Conservation (phyloP, 2,888 invertebrate genomes). For the Prosapia bicincta region DNA sequence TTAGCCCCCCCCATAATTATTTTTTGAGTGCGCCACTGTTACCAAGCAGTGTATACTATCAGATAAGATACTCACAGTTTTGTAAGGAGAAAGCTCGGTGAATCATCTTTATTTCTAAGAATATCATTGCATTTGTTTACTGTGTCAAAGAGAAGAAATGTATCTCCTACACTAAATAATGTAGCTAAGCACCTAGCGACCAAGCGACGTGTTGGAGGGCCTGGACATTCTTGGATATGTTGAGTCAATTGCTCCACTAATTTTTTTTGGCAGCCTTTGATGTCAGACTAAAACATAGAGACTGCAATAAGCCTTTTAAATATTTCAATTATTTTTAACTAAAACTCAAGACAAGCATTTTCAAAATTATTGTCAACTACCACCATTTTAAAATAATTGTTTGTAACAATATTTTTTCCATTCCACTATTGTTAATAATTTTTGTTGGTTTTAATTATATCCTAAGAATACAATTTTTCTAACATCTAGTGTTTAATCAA, state of each 20-base stretch:
- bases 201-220: constrained; percentile 89
- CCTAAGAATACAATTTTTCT: no score
- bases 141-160: constrained; percentile 93
- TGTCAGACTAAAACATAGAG: constrained; percentile 70
- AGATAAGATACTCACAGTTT: constrained; percentile 90
- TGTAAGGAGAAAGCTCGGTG: constrained; percentile 90
- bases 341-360: not conserved
- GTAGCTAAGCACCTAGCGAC: constrained; percentile 91
- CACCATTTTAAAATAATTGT: no score
- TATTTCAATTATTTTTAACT: not conserved
- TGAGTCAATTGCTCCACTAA: constrained; percentile 89
- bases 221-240: constrained; percentile 85
- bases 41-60: no score
- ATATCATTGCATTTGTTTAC: constrained; percentile 98
- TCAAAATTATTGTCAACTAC: no score
- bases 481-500: no score
- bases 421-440: no score
- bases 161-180: constrained; percentile 95
- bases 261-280: constrained; percentile 94
- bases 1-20: no score
- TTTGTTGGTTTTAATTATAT: no score
- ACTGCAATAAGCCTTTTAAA: no score
- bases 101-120: constrained; percentile 95
- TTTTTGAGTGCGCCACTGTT: no score
- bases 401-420: no score